phyloP scores from a whole-genome alignment of 2,797 vertebrate species.

The Acanthiza pusilla region DNA sequence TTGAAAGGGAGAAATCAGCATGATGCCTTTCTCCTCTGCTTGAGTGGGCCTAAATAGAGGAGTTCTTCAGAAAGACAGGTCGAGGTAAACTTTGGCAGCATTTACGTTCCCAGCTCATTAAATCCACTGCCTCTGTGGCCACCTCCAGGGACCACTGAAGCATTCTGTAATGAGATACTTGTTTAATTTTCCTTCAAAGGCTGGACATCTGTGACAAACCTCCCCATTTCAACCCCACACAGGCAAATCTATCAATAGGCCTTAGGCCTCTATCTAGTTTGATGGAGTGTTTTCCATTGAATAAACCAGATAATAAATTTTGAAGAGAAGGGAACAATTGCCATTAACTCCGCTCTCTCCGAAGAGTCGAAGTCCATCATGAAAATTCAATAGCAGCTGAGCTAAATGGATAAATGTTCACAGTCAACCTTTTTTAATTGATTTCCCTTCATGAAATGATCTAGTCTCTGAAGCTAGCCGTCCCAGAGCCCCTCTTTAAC shows the following conservation, averaged over 20 bases:
- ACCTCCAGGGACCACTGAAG: constrained; percentile 99
- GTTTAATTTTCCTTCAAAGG: constrained; percentile 99
- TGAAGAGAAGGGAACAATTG: constrained; percentile 95
- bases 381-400: constrained; percentile 98
- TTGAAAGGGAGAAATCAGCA: constrained; percentile 94
- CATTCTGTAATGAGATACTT: constrained; percentile 99
- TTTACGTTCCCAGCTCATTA: constrained; percentile 99
- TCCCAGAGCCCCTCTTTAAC: constrained; percentile 86
- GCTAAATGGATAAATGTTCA: constrained; percentile 99
- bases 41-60: constrained; percentile 95
- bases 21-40: constrained; percentile 95
- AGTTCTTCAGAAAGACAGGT: constrained; percentile 95
- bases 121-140: constrained; percentile 95
- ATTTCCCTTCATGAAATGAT: constrained; percentile 99
- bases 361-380: constrained; percentile 97
- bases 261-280: constrained; percentile 92
- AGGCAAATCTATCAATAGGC: constrained; percentile 97
- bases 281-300: constrained; percentile 99
- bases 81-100: constrained; percentile 97
- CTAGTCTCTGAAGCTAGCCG: constrained; percentile 86
- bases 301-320: constrained; percentile 99
- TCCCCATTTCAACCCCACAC: constrained; percentile 89
- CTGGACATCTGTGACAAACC: constrained; percentile 99
- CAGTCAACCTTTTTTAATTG: constrained; percentile 97
- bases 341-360: constrained; percentile 96